A percentile compares a stretch with the other conserved stretches of the same genome.
These are phyloP conservation scores for Cyprinus carpio DNA, from an alignment of 2,113 vertebrate genomes.

Conservation along the genomic window DNA sequence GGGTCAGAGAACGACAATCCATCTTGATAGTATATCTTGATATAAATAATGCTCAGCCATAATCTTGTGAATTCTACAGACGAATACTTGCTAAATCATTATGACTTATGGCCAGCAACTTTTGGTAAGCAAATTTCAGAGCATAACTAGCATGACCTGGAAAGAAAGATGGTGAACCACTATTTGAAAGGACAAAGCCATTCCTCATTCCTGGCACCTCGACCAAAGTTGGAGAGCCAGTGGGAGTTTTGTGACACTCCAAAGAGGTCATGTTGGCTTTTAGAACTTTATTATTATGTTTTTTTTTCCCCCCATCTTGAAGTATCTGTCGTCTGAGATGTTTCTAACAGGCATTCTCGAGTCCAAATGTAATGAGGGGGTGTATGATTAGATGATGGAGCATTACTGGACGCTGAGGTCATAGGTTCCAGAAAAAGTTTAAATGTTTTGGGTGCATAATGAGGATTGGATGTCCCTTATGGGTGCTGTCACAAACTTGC, in stretches of 20 bases:
- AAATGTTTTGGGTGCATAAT: conserved; percentile 19
- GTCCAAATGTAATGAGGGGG: conserved; percentile 14
- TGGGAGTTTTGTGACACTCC: neutral
- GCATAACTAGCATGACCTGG: conserved; percentile 39
- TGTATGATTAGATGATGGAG: conserved; percentile 34
- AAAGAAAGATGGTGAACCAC: conserved; percentile 28
- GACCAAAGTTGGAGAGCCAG: neutral
- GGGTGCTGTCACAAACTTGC: conserved; percentile 4
- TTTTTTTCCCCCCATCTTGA: neutral
- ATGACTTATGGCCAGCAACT: conserved; percentile 19
- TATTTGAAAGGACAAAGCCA: conserved; percentile 44
- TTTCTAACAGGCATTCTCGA: conserved; percentile 12
- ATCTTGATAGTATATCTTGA: neutral
- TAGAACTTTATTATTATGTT: conserved; percentile 20
- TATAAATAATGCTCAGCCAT: conserved; percentile 16
- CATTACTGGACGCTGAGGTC: conserved; percentile 36
- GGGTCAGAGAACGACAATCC: neutral
- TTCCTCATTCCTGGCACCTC: conserved; percentile 40
- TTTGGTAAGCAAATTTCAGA: conserved; percentile 32
- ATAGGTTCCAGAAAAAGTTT: conserved; percentile 29
- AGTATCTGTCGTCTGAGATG: conserved; percentile 19
- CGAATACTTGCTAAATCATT: conserved; percentile 19
- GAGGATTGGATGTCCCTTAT: conserved; percentile 10
- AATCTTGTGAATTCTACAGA: conserved; percentile 20
- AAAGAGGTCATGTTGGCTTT: conserved; percentile 9